These are phyloP conservation scores for Xiphophorus birchmanni DNA, from an alignment of 2,797 vertebrate species.

Conservation along the genomic window DNA sequence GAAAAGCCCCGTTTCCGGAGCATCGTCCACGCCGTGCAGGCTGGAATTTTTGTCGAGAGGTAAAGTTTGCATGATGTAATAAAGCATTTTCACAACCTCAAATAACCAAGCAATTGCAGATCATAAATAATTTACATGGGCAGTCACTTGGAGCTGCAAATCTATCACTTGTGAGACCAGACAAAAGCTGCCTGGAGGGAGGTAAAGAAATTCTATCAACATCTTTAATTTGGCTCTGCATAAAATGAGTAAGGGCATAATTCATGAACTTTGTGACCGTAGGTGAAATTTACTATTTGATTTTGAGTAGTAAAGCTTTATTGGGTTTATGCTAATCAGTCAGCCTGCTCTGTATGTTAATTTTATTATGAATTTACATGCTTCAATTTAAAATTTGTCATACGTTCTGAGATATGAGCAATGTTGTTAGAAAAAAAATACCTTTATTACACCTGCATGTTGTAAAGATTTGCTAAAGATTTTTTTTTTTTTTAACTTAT, in stretches of 20 bases:
- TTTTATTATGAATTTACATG: not conserved
- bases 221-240: constrained; percentile 29
- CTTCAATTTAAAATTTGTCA: not conserved
- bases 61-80: constrained; percentile 55
- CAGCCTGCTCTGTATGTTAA: not conserved
- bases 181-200: constrained; percentile 16
- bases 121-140: constrained; percentile 42
- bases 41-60: constrained; percentile 98
- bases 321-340: not conserved
- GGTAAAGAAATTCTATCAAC: constrained; percentile 33
- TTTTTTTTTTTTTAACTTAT: too few species aligned
- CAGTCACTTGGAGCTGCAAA: constrained; percentile 12
- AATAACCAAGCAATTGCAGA: not conserved
- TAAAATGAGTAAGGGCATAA: not conserved
- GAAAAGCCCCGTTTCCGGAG: constrained; percentile 96
- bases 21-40: constrained; percentile 97
- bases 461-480: too few species aligned
- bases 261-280: not conserved
- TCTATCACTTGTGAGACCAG: constrained; percentile 20
- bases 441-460: not conserved
- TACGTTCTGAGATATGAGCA: not conserved
- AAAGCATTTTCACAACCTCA: constrained; percentile 19
- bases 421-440: not conserved
- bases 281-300: not conserved
- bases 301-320: not conserved